Conservation (phyloP, 2,113 vertebrate species). For the Chlorodrepanis virens region DNA sequence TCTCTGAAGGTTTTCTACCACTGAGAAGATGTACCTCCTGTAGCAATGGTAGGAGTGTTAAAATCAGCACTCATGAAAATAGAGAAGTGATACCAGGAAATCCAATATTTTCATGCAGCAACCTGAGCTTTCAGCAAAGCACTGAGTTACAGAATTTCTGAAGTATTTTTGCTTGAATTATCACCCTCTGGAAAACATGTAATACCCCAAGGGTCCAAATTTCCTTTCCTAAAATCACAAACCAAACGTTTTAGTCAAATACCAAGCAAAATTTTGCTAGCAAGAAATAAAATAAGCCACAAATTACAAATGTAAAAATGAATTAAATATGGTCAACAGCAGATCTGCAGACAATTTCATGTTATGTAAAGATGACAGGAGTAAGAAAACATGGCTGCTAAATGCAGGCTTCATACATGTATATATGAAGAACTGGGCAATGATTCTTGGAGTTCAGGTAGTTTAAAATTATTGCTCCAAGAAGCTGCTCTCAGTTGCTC, state of each 20-base stretch:
- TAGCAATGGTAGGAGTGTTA: not conserved
- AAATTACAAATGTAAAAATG: not conserved
- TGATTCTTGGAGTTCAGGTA: not conserved
- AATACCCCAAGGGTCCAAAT: not conserved
- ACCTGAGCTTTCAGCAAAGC: not conserved
- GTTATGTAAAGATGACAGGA: not conserved
- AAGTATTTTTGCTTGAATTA: not conserved
- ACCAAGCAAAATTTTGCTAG: not conserved
- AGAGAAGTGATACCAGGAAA: not conserved
- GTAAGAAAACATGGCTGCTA: not conserved
- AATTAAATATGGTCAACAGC: not conserved
- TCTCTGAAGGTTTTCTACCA: conserved; percentile 88
- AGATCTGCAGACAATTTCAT: not conserved
- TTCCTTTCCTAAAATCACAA: not conserved
- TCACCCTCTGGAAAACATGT: not conserved
- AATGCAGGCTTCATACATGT: not conserved
- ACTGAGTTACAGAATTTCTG: not conserved
- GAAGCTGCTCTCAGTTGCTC: not conserved
- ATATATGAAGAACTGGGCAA: not conserved
- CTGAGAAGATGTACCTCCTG: conserved; percentile 90
- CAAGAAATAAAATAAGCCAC: not conserved
- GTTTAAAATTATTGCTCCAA: not conserved
- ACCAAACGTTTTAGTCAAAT: not conserved
- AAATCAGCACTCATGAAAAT: not conserved
- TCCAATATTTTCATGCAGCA: not conserved